Conservation (phyloP, 2,888 invertebrate genomes). For the Alentia gelatinosa region DNA sequence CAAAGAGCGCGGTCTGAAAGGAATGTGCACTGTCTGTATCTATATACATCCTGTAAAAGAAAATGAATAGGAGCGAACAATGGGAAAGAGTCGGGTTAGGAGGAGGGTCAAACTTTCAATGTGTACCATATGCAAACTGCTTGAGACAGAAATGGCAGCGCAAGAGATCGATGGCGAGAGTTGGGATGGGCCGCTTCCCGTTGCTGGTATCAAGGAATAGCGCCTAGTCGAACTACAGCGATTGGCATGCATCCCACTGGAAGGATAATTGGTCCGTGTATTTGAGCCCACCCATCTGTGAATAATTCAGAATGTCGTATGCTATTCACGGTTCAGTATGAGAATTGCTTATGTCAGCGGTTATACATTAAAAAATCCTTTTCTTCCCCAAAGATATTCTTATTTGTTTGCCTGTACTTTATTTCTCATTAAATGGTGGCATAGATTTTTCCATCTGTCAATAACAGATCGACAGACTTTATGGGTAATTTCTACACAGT, state of each 20-base stretch:
- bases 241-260: slow-evolving; percentile 31
- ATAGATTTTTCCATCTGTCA: too few relatives aligned
- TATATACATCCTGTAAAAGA: neutral
- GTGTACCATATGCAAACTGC: neutral
- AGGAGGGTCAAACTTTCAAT: neutral
- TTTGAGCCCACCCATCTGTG: neutral
- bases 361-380: too few relatives aligned
- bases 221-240: slow-evolving; percentile 17
- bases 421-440: too few relatives aligned
- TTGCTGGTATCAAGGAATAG: neutral
- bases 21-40: neutral
- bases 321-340: neutral
- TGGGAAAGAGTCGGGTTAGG: neutral
- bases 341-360: too few relatives aligned
- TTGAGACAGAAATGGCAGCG: neutral
- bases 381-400: too few relatives aligned
- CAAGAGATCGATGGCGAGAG: neutral
- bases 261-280: slow-evolving; percentile 13
- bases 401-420: too few relatives aligned
- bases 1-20: neutral
- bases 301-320: slow-evolving; percentile 1
- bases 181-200: neutral
- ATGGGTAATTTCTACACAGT: too few relatives aligned
- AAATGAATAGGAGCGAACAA: neutral
- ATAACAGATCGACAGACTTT: too few relatives aligned